These are phyloP conservation scores for Hiodon tergisus DNA, from an alignment of 2,113 vertebrate genomes.

Conservation along the genomic window DNA sequence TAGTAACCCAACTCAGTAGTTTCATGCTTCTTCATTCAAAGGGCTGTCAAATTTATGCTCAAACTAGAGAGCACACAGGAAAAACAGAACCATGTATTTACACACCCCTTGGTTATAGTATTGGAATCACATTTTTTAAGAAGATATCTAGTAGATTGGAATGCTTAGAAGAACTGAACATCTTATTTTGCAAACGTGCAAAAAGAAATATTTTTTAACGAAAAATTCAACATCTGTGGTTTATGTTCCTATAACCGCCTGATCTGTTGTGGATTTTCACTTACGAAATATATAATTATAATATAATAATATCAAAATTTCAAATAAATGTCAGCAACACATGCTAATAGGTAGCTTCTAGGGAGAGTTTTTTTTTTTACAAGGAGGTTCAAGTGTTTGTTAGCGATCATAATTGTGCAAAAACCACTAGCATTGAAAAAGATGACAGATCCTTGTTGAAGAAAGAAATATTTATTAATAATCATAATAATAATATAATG, in stretches of 20 bases:
- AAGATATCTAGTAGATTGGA: no score
- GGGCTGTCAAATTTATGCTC: no score
- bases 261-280: not conserved
- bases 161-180: no score
- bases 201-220: not conserved
- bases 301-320: not conserved
- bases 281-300: no score
- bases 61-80: no score
- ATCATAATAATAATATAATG: conserved; percentile 60
- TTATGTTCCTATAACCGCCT: not conserved
- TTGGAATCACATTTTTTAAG: no score
- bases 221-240: no score
- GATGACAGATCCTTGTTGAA: conserved; percentile 40
- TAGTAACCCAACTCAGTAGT: no score
- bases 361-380: not conserved
- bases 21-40: no score
- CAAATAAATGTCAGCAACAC: not conserved
- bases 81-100: no score
- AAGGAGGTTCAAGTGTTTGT: not conserved
- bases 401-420: not conserved
- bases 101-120: no score
- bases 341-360: not conserved
- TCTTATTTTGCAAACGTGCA: no score
- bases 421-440: conserved; percentile 10
- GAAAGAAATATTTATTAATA: conserved; percentile 69